phyloP scores from a whole-genome alignment of 2,888 invertebrate genomes.

The Ennomos erosarius region DNA sequence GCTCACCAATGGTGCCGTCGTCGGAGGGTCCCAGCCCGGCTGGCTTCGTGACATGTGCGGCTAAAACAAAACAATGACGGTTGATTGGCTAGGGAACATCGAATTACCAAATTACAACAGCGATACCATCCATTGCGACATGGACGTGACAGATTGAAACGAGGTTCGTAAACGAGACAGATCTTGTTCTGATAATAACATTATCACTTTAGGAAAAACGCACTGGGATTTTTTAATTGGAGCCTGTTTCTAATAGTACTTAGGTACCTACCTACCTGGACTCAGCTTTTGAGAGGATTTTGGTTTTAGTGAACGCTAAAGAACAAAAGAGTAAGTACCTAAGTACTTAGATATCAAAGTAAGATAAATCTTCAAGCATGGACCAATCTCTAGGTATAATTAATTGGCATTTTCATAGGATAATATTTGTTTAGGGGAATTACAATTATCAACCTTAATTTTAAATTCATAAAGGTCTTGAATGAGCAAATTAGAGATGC shows the following conservation, averaged over 20 bases:
- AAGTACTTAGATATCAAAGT: no score
- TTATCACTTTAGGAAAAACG: no score
- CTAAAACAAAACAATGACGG: conserved; percentile 62
- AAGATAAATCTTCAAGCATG: no score
- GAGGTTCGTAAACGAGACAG: not conserved
- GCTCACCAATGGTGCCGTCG: conserved; percentile 42
- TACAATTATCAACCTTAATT: conserved; percentile 8
- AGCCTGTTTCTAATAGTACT: no score
- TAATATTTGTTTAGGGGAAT: conserved; percentile 16
- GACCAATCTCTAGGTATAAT: no score
- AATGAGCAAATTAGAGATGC: conserved; percentile 20
- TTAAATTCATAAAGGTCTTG: conserved; percentile 33
- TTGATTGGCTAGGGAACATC: conserved; percentile 48
- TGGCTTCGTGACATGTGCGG: conserved; percentile 55
- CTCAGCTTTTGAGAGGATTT: no score
- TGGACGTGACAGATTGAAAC: conserved; percentile 17
- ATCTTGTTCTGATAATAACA: no score
- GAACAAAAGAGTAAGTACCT: not conserved
- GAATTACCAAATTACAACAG: conserved; percentile 26
- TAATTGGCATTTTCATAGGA: no score
- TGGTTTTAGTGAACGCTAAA: not conserved
- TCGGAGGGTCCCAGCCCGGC: conserved; percentile 20
- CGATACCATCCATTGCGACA: conserved; percentile 16
- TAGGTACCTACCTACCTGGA: no score
- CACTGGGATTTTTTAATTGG: no score